These are phyloP conservation scores for Melipona beecheii DNA, from an alignment of 2,888 invertebrate genomes.

Conservation along the genomic window DNA sequence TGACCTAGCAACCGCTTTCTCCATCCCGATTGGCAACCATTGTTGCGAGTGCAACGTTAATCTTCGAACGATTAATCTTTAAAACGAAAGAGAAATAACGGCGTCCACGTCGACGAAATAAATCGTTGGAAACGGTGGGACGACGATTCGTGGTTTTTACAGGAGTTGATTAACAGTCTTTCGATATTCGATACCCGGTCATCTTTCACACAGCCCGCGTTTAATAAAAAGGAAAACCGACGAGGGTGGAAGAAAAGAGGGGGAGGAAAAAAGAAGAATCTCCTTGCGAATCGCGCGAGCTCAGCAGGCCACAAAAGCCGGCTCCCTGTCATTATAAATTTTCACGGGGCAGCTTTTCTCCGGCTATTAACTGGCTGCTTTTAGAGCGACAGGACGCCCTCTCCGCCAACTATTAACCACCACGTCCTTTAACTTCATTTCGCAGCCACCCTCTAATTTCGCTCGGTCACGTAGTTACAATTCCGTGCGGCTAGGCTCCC, in stretches of 20 bases:
- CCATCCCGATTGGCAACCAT: background rate
- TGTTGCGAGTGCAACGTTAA: background rate
- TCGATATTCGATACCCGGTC: constrained; percentile 26
- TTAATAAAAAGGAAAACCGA: background rate
- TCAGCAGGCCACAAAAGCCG: constrained; percentile 24
- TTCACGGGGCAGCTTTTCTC: constrained; percentile 53
- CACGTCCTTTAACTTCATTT: constrained; percentile 52
- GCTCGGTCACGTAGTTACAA: constrained; percentile 57
- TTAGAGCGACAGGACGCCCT: constrained; percentile 40
- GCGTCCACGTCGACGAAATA: constrained; percentile 12
- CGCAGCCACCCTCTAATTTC: constrained; percentile 56
- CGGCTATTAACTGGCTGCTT: constrained; percentile 53
- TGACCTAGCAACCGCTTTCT: background rate
- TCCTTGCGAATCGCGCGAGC: constrained; percentile 20
- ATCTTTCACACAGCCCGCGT: background rate
- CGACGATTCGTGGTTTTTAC: background rate
- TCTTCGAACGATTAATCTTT: background rate
- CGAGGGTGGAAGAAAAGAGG: background rate
- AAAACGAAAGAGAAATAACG: background rate
- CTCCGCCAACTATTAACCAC: constrained; percentile 50
- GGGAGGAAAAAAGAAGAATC: background rate
- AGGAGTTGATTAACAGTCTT: constrained; percentile 32
- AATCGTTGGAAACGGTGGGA: constrained; percentile 15
- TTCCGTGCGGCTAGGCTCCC: constrained; percentile 27
- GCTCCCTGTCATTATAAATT: constrained; percentile 55